A percentile compares a stretch with the other conserved stretches of the same genome.
Evolutionary conservation across 2,797 vertebrate species (phyloP).

Genomic region (Lagodon rhomboides): DNA sequence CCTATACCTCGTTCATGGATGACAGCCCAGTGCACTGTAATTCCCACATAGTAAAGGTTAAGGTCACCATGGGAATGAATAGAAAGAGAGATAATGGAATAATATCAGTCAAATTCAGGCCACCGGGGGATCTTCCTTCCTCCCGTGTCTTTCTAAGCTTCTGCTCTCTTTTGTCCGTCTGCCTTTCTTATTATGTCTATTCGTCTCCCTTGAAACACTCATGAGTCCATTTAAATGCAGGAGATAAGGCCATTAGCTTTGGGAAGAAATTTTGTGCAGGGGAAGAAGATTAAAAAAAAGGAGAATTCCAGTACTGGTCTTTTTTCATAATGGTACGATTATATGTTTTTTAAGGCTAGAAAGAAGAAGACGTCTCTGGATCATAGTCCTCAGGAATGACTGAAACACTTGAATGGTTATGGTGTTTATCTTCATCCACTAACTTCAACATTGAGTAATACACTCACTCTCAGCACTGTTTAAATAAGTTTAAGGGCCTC

Average conservation of each 20-base stretch:
- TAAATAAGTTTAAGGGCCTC: constrained; percentile 74
- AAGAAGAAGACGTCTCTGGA: constrained; percentile 35
- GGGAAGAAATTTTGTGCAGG: constrained; percentile 8
- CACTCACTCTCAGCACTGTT: constrained; percentile 66
- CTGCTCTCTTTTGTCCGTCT: constrained; percentile 17
- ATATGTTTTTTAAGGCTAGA: constrained; percentile 33
- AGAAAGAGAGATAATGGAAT: constrained; percentile 48
- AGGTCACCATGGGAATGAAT: constrained; percentile 38
- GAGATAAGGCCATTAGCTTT: constrained; percentile 48
- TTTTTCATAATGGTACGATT: not conserved
- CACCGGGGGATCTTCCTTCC: constrained; percentile 43
- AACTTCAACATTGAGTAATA: constrained; percentile 62
- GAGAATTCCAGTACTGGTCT: not conserved
- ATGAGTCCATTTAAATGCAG: constrained; percentile 44
- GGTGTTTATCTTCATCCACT: constrained; percentile 69
- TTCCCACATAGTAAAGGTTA: constrained; percentile 41
- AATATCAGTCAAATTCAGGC: constrained; percentile 57
- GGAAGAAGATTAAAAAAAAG: constrained; percentile 38
- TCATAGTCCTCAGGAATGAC: constrained; percentile 40
- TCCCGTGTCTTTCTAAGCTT: constrained; percentile 35
- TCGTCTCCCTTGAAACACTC: constrained; percentile 28
- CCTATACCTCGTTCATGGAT: constrained; percentile 35
- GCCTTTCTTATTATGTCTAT: constrained; percentile 39
- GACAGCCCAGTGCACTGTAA: constrained; percentile 47
- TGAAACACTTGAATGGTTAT: constrained; percentile 50